Base-by-base conservation (phyloP, 2,888 invertebrate genomes). In the Junonia oenone region DNA sequence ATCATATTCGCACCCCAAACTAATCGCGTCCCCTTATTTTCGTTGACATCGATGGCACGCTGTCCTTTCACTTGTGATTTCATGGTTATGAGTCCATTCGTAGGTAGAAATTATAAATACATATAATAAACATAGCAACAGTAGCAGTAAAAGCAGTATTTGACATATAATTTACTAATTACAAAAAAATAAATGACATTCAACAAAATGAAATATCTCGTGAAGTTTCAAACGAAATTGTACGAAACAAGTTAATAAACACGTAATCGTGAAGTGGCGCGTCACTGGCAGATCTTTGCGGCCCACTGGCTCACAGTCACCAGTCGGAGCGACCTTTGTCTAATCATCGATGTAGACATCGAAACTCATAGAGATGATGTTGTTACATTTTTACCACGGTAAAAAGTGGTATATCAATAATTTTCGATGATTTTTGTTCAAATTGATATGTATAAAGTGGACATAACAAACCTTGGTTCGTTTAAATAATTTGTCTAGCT, bases 321-420 rank as follows among this genome's bases (percentile, higher is more conserved):
- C 55, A 61, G 48, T 54, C 68, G 70, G 59, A 63, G 48, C 62
- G 71, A 72, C 72, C 78, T 77, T 72, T 75, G 75, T 72, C 82
- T 82, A 81, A 82, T 82, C 80, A 80, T 76, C 66, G 64, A 61
- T 49, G 56, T 22, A 72, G 77, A 62, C 6, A 43, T 17, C 43
- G 1, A 11, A 22, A 59, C 0, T 0, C 15, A 40, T 62, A 78
- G 79, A 77, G 14, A 38, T 27, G 17, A 9, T 9, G 22, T 1
- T 14, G 3, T 8, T 9, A 40, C 15, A 15, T 3, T 29, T 29
- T 29, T 29, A 11, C 8, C 6, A 11, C 11, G n/a, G n/a, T 6
- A 29, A 29, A 29, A 29, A 2, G 11, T 2, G 8, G 2, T 29
- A 2, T 29, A 11, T 11, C 8, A 6, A 29, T 8, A 29, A 29